Conservation (phyloP, 1,140 invertebrate genomes). For the Procambarus clarkii region DNA sequence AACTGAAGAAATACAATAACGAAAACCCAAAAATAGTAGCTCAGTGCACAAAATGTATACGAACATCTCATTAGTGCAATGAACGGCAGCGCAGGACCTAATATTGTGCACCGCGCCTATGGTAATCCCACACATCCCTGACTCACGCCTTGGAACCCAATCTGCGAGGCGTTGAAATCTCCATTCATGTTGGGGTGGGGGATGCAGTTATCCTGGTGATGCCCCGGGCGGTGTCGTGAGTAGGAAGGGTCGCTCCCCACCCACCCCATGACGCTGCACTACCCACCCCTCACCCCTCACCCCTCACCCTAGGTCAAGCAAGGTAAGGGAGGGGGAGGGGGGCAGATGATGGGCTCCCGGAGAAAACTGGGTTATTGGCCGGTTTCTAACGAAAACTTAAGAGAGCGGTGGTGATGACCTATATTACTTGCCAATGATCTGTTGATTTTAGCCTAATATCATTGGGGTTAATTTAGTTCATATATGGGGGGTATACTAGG, state of each 20-base stretch:
- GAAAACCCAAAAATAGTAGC: background rate
- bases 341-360: background rate
- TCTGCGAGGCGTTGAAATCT: conserved; percentile 38
- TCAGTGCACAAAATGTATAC: background rate
- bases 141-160: background rate
- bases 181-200: conserved; percentile 39
- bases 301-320: conserved; percentile 11
- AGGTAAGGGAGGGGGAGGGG: background rate
- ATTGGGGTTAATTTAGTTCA: too few species aligned
- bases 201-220: conserved; percentile 34
- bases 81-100: too few species aligned
- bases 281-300: background rate
- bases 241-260: conserved; percentile 49
- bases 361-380: background rate
- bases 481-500: too few species aligned
- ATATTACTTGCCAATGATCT: too few species aligned
- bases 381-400: background rate
- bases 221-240: conserved; percentile 55
- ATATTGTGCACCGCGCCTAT: too few species aligned
- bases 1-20: background rate
- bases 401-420: too few species aligned
- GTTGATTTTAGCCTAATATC: too few species aligned
- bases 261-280: conserved; percentile 40
- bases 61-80: background rate
- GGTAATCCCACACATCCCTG: too few species aligned